Evolutionary conservation across 2,113 vertebrate genomes (phyloP), one percentile per base, ranked within the genome.

Genomic region (Phoenicopterus ruber): DNA sequence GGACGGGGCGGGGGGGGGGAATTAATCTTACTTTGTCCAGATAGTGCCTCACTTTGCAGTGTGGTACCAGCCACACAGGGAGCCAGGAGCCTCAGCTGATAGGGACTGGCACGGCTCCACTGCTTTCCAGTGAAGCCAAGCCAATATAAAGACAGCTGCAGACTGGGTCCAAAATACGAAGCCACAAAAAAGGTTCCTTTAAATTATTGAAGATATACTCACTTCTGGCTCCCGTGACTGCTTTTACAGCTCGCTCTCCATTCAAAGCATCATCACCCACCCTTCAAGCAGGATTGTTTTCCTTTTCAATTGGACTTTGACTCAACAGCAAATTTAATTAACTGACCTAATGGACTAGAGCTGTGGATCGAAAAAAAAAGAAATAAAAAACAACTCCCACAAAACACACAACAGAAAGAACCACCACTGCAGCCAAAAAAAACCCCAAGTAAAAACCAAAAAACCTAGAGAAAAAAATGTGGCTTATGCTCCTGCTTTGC

Each of bases 321-420:
- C 77, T 91, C 86, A 81, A 89, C 89, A 88, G 88, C 77, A 95
- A 95, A 97, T 97, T 96, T 96, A 94, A 97, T 97, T 96, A 98
- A 88, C 96, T 89, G 93, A 95, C 82, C 87, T 94, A 92, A 94
- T 82, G 92, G 82, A 92, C 90, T 85, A 90, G 91, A 96, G 82
- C 59, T 67, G 66, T 72, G 82, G 87, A 63, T 32, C 80, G 42
- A 40, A 47, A 58, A 58, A 44, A 49, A 82, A 71, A 77, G 2
- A 71, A 84, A 86, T 11, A 80, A 90, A 90, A 88, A 90, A 0
- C 57, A 82, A 19, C 61, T 93, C 82, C 70, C 59, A 74, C 29
- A 82, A 86, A 93, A 67, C 26, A 95, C 15, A n/a, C 32, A 88
- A 49, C 42, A 88, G 34, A 69, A 82, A 69, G 47, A 92, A 47